Base-by-base conservation (phyloP, 2,797 vertebrate genomes). In the Epinephelus awoara region DNA sequence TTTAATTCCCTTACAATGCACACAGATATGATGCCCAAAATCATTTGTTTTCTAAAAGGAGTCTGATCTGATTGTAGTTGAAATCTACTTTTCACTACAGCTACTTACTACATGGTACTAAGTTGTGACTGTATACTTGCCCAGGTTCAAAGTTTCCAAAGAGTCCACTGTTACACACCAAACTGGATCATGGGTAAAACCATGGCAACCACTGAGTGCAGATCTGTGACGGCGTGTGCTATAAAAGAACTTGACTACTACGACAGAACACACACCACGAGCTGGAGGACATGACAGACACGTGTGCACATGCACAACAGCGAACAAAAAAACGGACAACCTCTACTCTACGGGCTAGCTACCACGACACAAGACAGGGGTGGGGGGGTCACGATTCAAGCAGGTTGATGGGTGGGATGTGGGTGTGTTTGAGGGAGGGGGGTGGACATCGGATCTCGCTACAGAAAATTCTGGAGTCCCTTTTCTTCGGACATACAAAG, bases 401-500 rank as follows among this genome's bases (percentile, higher is more conserved):
- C 65, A 55, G 68, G 44, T 1, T 1, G 38, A 42, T 42, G 58
- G 19, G 4, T 42, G 58, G 19, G 4, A 11, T 34, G 65, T 2
- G 1, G 42, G 19, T 47, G 27, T 29, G 27, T 29, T 29, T 29
- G 27, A 29, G 27, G 27, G 27, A 29, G 27, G 27, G 27, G 46
- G n/a, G 40, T 5, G 59, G 54, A 75, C 29, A 52, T 55, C 1
- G 2, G 29, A 13, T 73, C 11, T 4, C 3, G 69, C 87, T 72
- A 88, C 82, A 94, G 83, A 93, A 90, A 88, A 91, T 83, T 67
- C 85, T 25, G 13, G 84, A 94, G 85, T 87, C 89, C 88, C 85
- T 85, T 95, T 96, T 94, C 54, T 90, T 89, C 88, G 10, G 83
- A 95, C 95, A 95, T 92, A 96, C 70, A 76, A 70, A 93, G 94